Evolutionary conservation across 1,140 invertebrate genomes (phyloP), one percentile per base, ranked within the genome.

Genomic region (Plutomurus gul): DNA sequence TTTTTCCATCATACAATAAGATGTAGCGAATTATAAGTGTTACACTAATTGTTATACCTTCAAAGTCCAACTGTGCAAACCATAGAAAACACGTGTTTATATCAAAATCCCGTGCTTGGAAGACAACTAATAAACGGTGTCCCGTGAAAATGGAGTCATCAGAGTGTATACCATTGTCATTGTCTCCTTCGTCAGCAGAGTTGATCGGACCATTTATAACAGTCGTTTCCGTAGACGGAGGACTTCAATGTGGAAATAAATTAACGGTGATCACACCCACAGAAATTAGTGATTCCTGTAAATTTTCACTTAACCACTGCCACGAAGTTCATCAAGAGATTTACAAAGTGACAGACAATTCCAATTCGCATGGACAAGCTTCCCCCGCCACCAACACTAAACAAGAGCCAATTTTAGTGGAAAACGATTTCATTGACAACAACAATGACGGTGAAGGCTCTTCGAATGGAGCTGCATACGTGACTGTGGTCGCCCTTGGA

Each of bases 211-310:
- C 83, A 49, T 84, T 84, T 40, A 82, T 84, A 25, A 84, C 83
- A 13, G 83, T 84, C 7, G 81, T 84, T 5, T 82, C 81, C 4
- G 83, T 84, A 7, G 81, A 84, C 72, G 83, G 81, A 3, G 83
- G 83, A n/a, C n/a, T 80, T 74, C 49, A 70, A 49, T 79, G 51
- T 71, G 81, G 78, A 36, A 84, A 82, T 47, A 84, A 82, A 70
- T 70, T 84, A 47, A 84, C 83, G 33, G 83, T 84, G 18, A 84
- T 81, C 16, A 84, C 83, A 46, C 83, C 83, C 20, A 77, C 65
- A 40, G 65, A 76, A 51, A 56, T 76, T 51, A 36, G 49, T 39
- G 78, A 80, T 20, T 27, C 56, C 22, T 65, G 71, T 75, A 33
- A 36, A 30, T 20, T 75, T 40, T 22, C 20, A 22, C 73, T 22